Evolutionary conservation across 1,140 invertebrate species (phyloP).

Genomic region (Eumeta japonica): DNA sequence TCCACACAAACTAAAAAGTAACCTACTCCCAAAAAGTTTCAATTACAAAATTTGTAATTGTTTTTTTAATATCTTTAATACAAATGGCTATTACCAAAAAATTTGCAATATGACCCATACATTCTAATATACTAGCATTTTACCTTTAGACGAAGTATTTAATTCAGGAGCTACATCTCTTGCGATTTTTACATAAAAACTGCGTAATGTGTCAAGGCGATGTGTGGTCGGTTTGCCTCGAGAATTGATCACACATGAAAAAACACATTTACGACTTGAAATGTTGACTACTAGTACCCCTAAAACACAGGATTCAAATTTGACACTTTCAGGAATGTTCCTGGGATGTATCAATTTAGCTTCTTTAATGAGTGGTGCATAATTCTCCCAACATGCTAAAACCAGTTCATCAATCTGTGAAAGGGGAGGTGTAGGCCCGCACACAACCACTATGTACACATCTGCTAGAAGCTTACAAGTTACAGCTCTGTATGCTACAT

Average conservation of each 20-base stretch:
- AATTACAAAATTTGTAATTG: too few relatives aligned
- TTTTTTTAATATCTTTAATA: too few relatives aligned
- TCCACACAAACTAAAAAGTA: too few relatives aligned
- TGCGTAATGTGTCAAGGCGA: constrained; percentile 67
- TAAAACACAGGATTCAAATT: constrained; percentile 64
- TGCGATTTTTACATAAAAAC: constrained; percentile 67
- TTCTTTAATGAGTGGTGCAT: constrained; percentile 65
- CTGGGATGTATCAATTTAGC: constrained; percentile 63
- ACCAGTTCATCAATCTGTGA: constrained; percentile 71
- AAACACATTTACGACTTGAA: constrained; percentile 64
- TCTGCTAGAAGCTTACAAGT: constrained; percentile 71
- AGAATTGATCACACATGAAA: constrained; percentile 39
- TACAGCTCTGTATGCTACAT: constrained; percentile 78
- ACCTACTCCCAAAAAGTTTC: too few relatives aligned
- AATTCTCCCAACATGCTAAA: constrained; percentile 70
- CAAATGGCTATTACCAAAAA: too few relatives aligned
- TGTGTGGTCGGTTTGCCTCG: constrained; percentile 62
- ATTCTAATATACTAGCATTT: too few relatives aligned
- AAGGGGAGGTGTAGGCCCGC: constrained; percentile 73
- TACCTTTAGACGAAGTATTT: too few relatives aligned
- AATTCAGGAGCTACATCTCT: constrained; percentile 36
- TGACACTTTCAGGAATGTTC: constrained; percentile 63
- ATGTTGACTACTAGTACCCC: constrained; percentile 72
- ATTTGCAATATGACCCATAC: too few relatives aligned
- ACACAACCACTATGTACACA: constrained; percentile 74